Conservation (phyloP, 2,888 invertebrate genomes). For the Leucophora obtusa region DNA sequence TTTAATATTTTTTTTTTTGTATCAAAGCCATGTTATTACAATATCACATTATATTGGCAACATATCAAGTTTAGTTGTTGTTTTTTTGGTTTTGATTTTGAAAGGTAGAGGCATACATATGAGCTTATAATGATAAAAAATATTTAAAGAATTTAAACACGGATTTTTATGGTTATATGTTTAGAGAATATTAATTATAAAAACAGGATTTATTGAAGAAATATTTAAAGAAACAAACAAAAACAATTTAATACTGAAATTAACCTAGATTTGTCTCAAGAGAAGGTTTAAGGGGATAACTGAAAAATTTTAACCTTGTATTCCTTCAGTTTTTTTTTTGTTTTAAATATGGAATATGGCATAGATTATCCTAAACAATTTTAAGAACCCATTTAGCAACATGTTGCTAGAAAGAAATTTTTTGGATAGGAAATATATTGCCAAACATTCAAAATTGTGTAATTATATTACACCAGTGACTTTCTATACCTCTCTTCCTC, state of each 20-base stretch:
- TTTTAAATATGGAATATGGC: too few relatives aligned
- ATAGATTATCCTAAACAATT: too few relatives aligned
- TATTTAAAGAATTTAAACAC: slow-evolving; percentile 65
- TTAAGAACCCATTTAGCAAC: too few relatives aligned
- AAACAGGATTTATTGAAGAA: slow-evolving; percentile 58
- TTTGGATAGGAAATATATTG: too few relatives aligned
- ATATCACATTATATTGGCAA: slow-evolving; percentile 63
- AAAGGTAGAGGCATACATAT: slow-evolving; percentile 33
- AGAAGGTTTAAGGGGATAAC: too few relatives aligned
- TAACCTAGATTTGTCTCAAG: slow-evolving; percentile 39
- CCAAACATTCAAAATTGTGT: too few relatives aligned
- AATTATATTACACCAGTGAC: too few relatives aligned
- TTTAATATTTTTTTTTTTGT: slow-evolving; percentile 16
- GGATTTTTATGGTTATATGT: slow-evolving; percentile 62
- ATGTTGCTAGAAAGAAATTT: too few relatives aligned
- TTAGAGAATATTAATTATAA: slow-evolving; percentile 54
- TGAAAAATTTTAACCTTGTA: too few relatives aligned
- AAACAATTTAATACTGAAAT: slow-evolving; percentile 25
- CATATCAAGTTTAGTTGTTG: slow-evolving; percentile 51
- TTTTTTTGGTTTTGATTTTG: slow-evolving; percentile 32
- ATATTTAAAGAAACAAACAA: slow-evolving; percentile 25
- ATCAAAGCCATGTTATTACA: slow-evolving; percentile 54
- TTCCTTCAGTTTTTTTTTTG: too few relatives aligned
- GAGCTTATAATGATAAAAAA: slow-evolving; percentile 36
- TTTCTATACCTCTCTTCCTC: too few relatives aligned